These are phyloP conservation scores for Geophilus truncorum DNA, from an alignment of 2,888 invertebrate genomes.

Conservation along the genomic window DNA sequence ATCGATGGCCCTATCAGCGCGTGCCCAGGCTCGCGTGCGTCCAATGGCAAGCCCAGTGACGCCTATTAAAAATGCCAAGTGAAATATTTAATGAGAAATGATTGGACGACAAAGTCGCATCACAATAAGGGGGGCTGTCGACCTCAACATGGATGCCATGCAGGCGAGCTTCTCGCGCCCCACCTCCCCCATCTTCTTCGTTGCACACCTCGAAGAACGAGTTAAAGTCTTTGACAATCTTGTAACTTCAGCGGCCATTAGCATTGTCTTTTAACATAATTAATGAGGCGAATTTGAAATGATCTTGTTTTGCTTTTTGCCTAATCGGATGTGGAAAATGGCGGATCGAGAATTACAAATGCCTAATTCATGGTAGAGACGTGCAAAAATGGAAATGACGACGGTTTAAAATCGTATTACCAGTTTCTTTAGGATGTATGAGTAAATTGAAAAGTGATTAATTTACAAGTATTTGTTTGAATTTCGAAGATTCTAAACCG, in stretches of 20 bases:
- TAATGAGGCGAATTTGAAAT: not conserved
- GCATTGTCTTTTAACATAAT: conserved; percentile 5
- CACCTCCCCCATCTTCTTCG: not conserved
- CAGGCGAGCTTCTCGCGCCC: not conserved
- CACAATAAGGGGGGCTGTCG: conserved; percentile 16
- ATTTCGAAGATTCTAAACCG: not conserved
- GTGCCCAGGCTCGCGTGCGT: conserved; percentile 23
- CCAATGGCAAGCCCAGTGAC: conserved; percentile 26
- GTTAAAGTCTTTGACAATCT: not conserved
- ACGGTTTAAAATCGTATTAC: not conserved
- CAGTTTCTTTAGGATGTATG: not conserved
- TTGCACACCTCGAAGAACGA: not conserved
- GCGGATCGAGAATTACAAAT: not conserved
- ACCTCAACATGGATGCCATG: conserved; percentile 10
- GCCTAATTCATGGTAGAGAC: not conserved
- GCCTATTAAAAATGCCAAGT: conserved; percentile 31
- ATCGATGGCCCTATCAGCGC: conserved; percentile 33
- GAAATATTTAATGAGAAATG: conserved; percentile 34
- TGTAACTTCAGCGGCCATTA: conserved; percentile 12
- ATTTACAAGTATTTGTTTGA: not conserved
- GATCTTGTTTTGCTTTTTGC: not conserved
- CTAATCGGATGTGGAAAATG: not conserved
- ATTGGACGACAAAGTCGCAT: conserved; percentile 30
- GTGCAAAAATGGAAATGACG: not conserved
- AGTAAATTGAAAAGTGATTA: not conserved